Base-by-base conservation (phyloP, 2,113 vertebrate genomes). In the Rhinoptilus africanus region DNA sequence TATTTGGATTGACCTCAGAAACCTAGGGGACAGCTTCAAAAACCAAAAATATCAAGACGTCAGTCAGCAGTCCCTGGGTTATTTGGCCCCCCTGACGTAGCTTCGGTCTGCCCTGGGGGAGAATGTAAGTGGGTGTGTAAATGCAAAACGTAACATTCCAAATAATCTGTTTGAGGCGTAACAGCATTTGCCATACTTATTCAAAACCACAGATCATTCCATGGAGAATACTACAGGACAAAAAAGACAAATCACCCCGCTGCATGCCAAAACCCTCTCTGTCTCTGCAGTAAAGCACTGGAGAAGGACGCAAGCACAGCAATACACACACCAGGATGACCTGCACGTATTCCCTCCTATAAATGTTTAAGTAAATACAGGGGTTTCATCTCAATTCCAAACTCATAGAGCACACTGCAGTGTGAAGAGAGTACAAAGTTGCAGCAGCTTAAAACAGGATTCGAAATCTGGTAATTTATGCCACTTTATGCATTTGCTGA, bases 401-500 rank as follows among this genome's bases (percentile, higher is more conserved):
- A 47, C 24, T 68, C 84, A 37, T 45, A 51, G 43, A 88, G 37
- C n/a, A 11, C 0, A 1, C 81, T 60, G 69, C 45, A 27, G 1
- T 28, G 28, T 43, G 72, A 64, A 74, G 74, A 94, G 37, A 47
- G 16, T 39, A 82, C 27, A 50, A 68, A 92, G 56, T 71, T 83
- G 56, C 57, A 51, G 75, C 21, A 77, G 41, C 59, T 91, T 41
- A 87, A 90, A 95, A 67, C 24, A 86, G 63, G 32, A 79, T 93
- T 85, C 1, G 0, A 87, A 95, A 88, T 50, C 66, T 63, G 86
- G 27, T 63, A 84, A 95, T 94, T 74, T 88, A 95, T 76, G 67
- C 69, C 63, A 56, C n/a, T 89, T 85, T 51, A 73, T 64, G 69
- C 54, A 91, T n/a, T 92, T 92, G 74, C 84, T 95, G 89, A 95